Evolutionary conservation across 2,797 vertebrate genomes (phyloP).

Genomic region (Periophthalmus magnuspinnatus): DNA sequence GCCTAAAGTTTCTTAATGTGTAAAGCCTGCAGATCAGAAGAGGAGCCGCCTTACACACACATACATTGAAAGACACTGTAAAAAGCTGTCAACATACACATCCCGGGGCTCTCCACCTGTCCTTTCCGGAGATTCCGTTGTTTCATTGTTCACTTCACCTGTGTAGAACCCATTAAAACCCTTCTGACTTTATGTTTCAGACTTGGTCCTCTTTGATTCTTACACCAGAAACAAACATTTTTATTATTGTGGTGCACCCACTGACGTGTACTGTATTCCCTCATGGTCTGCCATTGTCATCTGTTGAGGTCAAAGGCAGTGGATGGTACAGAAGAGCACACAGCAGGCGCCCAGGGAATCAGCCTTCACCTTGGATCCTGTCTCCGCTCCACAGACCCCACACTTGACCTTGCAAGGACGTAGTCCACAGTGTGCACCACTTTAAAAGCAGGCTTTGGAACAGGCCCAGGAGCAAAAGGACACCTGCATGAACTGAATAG

Average conservation of each 20-base stretch:
- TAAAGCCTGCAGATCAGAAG: too few relatives aligned
- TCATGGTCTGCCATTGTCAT: slow-evolving; percentile 35
- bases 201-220: too few relatives aligned
- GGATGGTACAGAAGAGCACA: slow-evolving; percentile 47
- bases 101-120: too few relatives aligned
- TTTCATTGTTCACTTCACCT: too few relatives aligned
- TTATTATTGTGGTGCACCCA: slow-evolving; percentile 24
- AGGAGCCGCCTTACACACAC: too few relatives aligned
- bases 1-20: too few relatives aligned
- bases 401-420: slow-evolving; percentile 56
- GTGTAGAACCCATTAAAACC: too few relatives aligned
- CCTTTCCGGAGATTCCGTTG: too few relatives aligned
- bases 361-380: slow-evolving; percentile 56
- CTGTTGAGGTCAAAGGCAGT: slow-evolving; percentile 61
- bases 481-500: slow-evolving; percentile 6
- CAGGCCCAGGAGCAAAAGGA: slow-evolving; percentile 15
- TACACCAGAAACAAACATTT: too few relatives aligned
- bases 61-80: too few relatives aligned
- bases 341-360: slow-evolving; percentile 44
- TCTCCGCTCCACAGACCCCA: slow-evolving; percentile 44
- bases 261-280: slow-evolving; percentile 33
- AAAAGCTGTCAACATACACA: too few relatives aligned
- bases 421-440: slow-evolving; percentile 24
- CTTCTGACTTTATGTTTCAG: too few relatives aligned
- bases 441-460: slow-evolving; percentile 34